Conservation (phyloP, 2,797 vertebrate species). For the Acrossocheilus wenchowensis region DNA sequence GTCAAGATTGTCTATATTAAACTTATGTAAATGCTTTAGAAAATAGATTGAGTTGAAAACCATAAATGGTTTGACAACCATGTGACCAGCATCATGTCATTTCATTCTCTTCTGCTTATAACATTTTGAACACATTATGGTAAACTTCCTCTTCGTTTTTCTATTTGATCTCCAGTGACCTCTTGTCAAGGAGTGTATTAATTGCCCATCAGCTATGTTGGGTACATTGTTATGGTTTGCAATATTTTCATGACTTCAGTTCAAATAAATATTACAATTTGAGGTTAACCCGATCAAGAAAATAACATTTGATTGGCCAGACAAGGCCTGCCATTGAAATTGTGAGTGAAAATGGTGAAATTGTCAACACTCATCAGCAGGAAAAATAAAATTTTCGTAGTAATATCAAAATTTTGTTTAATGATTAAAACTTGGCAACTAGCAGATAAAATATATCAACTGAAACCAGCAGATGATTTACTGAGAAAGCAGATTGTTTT, state of each 20-base stretch:
- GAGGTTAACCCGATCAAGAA: not conserved
- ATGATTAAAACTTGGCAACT: not conserved
- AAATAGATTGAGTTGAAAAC: too few species aligned
- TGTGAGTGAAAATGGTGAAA: too few species aligned
- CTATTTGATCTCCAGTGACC: not conserved
- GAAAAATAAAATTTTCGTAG: too few species aligned
- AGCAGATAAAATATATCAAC: not conserved
- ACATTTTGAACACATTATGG: not conserved
- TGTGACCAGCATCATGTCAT: not conserved
- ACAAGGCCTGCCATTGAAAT: not conserved
- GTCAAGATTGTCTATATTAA: too few species aligned
- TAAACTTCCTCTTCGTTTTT: not conserved
- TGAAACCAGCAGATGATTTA: not conserved
- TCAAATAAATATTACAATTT: not conserved
- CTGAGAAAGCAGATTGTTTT: not conserved
- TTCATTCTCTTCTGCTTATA: not conserved
- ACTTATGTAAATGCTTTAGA: too few species aligned
- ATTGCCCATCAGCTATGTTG: not conserved
- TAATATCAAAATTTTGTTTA: too few species aligned
- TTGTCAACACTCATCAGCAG: too few species aligned
- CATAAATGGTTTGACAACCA: not conserved
- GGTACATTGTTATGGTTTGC: not conserved
- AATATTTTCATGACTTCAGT: not conserved
- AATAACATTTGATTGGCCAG: not conserved
- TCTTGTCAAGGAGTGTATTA: not conserved